A percentile compares a stretch with the other conserved stretches of the same genome.
These are phyloP conservation scores for Notolabrus celidotus DNA, from an alignment of 2,797 vertebrate genomes.

Conservation along the genomic window DNA sequence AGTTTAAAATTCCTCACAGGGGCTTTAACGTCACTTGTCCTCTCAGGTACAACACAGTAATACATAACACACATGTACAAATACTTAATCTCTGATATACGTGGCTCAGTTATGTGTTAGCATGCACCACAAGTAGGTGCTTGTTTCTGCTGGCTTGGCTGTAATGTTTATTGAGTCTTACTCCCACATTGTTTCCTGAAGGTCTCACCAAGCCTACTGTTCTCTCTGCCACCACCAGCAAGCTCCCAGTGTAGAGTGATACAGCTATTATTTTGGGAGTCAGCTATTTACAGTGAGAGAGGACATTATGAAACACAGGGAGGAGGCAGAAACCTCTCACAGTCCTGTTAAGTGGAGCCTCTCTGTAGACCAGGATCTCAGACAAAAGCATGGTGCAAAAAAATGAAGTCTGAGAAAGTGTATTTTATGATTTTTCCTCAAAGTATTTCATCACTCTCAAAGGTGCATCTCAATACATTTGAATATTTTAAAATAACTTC, in stretches of 20 bases:
- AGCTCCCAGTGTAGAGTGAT: constrained; percentile 17
- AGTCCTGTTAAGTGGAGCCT: constrained; percentile 9
- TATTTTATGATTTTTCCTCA: too few species aligned
- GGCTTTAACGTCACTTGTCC: too few species aligned
- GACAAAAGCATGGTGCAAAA: too few species aligned
- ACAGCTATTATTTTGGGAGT: constrained; percentile 32
- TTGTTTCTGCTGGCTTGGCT: background rate
- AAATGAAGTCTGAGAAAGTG: background rate
- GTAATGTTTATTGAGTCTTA: constrained; percentile 34
- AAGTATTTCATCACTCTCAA: too few species aligned
- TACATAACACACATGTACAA: too few species aligned
- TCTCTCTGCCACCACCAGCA: constrained; percentile 9
- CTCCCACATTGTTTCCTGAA: constrained; percentile 46
- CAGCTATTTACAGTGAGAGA: constrained; percentile 17
- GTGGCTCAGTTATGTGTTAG: background rate
- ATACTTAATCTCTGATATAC: background rate
- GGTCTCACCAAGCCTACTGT: constrained; percentile 51
- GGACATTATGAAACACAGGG: constrained; percentile 17
- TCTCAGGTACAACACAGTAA: too few species aligned
- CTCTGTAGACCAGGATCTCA: background rate
- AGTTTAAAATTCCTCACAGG: too few species aligned
- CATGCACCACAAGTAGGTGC: constrained; percentile 12
- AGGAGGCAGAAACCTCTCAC: constrained; percentile 29
- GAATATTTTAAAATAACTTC: too few species aligned
- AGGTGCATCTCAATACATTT: too few species aligned